Percentiles rank a stretch among this genome's conserved stretches.
Evolutionary conservation across 2,797 vertebrate species (phyloP).

Genomic region (Sciaenops ocellatus): DNA sequence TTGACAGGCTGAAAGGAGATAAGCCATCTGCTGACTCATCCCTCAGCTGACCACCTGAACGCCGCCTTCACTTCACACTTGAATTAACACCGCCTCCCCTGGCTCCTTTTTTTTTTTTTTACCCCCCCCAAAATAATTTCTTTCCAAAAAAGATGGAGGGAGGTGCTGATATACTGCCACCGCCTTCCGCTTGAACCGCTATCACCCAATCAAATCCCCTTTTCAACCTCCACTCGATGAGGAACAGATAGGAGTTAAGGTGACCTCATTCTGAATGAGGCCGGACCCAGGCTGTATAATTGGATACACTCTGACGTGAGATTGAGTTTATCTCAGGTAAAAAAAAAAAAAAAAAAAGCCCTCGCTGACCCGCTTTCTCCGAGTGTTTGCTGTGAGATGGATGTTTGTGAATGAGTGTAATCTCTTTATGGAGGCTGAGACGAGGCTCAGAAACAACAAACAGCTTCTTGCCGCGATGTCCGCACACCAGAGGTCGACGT

Average conservation of each 20-base stretch:
- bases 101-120: constrained; percentile 3
- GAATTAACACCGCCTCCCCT: not conserved
- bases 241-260: constrained; percentile 68
- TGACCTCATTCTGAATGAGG: constrained; percentile 72
- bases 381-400: constrained; percentile 47
- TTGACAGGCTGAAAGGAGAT: not conserved
- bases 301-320: constrained; percentile 70
- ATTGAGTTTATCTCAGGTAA: constrained; percentile 75
- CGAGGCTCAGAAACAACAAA: constrained; percentile 43
- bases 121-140: constrained; percentile 1
- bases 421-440: constrained; percentile 50
- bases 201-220: constrained; percentile 66
- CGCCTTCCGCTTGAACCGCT: constrained; percentile 7
- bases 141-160: not conserved
- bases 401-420: constrained; percentile 68
- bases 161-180: not conserved
- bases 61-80: constrained; percentile 22
- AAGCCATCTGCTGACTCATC: constrained; percentile 58
- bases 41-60: constrained; percentile 20
- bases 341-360: constrained; percentile 5
- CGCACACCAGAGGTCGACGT: constrained; percentile 33
- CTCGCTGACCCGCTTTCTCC: constrained; percentile 22
- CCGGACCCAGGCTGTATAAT: constrained; percentile 63
- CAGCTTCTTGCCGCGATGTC: constrained; percentile 15
- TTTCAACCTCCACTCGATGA: constrained; percentile 56